These are phyloP conservation scores for Nasonia vitripennis DNA, from an alignment of 1,140 invertebrate genomes.

Conservation along the genomic window DNA sequence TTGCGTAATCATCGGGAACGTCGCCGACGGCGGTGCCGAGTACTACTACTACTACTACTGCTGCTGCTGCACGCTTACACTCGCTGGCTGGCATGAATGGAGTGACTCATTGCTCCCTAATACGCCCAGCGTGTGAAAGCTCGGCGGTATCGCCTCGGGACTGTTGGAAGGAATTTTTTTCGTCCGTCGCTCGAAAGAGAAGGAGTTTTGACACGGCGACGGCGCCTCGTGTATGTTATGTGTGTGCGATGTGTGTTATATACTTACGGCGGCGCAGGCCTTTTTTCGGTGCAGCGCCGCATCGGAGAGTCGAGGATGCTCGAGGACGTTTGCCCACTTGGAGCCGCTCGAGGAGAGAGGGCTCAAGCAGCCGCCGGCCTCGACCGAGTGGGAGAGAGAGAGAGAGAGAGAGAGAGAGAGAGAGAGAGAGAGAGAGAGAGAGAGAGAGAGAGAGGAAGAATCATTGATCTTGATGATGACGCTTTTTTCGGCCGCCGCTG, in stretches of 20 bases:
- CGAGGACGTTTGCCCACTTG: constrained; percentile 8
- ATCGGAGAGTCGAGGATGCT: constrained; percentile 7
- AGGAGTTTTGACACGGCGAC: background rate
- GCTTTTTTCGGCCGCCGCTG: background rate
- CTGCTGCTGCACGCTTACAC: background rate
- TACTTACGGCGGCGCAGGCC: background rate
- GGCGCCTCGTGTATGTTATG: too few species aligned
- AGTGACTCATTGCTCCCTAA: constrained; percentile 21
- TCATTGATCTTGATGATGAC: constrained; percentile 17
- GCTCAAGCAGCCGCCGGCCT: background rate
- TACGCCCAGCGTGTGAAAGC: constrained; percentile 30
- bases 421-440: too few species aligned
- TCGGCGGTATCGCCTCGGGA: background rate
- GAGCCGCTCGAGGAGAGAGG: background rate
- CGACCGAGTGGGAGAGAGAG: too few species aligned
- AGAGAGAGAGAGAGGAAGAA: background rate
- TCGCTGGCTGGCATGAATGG: constrained; percentile 6
- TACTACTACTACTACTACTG: background rate
- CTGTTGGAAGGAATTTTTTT: background rate
- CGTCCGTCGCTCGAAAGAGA: background rate
- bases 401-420: too few species aligned
- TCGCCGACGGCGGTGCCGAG: background rate
- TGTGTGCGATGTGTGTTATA: too few species aligned
- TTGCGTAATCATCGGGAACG: constrained; percentile 18
- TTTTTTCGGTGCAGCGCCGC: constrained; percentile 2